Conservation (phyloP, 2,113 vertebrate species). For the Coptodon bakossiorum region DNA sequence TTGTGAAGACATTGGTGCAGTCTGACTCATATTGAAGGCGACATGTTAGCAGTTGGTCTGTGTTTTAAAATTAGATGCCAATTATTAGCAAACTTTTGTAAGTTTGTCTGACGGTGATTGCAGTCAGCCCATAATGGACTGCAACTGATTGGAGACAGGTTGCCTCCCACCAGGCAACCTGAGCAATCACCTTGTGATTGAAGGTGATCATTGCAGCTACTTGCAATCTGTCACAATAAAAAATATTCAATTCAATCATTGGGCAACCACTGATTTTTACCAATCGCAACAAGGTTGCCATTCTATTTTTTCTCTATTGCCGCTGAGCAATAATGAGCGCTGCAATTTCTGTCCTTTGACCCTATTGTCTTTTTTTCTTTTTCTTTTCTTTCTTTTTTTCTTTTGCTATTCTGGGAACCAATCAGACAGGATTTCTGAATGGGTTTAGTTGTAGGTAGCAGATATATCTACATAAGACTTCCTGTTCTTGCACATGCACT, state of each 20-base stretch:
- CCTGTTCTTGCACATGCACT: not conserved
- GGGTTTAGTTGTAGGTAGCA: not conserved
- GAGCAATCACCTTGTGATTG: not conserved
- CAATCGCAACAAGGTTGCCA: not conserved
- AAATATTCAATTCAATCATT: not conserved
- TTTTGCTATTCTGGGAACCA: not conserved
- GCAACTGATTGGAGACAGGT: rapidly evolving
- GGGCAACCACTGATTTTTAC: not conserved
- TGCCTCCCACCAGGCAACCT: not conserved
- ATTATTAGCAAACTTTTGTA: not conserved
- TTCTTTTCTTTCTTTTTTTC: not conserved
- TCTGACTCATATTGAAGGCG: not conserved
- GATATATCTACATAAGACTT: not conserved
- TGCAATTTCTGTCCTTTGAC: not conserved
- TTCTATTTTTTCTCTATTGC: not conserved
- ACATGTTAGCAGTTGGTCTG: not conserved
- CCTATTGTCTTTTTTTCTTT: rapidly evolving
- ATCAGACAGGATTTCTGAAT: not conserved
- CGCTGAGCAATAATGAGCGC: not conserved
- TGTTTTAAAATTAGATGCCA: not conserved
- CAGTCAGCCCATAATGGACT: no score
- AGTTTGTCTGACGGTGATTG: not conserved
- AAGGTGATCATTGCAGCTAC: not conserved
- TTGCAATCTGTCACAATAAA: not conserved
- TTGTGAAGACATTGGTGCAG: rapidly evolving